phyloP scores from a whole-genome alignment of 2,113 vertebrate genomes.

The Equus przewalskii region DNA sequence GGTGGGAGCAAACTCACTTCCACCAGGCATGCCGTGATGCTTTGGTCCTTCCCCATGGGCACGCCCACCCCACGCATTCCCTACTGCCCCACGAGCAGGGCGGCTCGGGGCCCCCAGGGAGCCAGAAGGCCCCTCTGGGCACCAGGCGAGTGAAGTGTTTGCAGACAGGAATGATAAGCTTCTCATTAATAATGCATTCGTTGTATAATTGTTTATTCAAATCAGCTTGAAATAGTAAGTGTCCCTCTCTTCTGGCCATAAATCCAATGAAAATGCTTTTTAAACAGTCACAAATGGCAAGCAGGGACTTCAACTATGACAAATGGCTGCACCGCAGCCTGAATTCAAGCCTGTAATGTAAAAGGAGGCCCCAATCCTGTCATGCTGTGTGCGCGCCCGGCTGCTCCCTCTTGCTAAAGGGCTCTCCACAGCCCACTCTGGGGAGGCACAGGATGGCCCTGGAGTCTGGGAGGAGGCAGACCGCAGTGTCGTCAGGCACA shows the following conservation, averaged over 20 bases:
- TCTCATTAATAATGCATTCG: conserved; percentile 81
- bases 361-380: not conserved
- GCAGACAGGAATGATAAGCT: conserved; percentile 69
- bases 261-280: conserved; percentile 76
- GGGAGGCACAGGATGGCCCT: not conserved
- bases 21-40: fast-evolving
- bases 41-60: not conserved
- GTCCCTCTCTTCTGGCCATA: conserved; percentile 72
- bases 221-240: conserved; percentile 82
- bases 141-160: conserved; percentile 13
- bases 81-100: not conserved
- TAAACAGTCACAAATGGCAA: conserved; percentile 79
- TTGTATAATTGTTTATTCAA: conserved; percentile 82
- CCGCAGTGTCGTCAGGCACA: not conserved
- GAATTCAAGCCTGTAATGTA: not conserved
- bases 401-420: not conserved
- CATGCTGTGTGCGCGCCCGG: not conserved
- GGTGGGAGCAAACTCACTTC: not conserved
- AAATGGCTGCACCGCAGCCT: not conserved
- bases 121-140: not conserved
- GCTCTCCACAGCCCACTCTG: not conserved
- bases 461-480: not conserved
- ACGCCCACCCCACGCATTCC: fast-evolving
- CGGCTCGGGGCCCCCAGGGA: not conserved
- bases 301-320: conserved; percentile 71